Conservation (phyloP, 2,888 invertebrate species). For the Griposia aprilina region DNA sequence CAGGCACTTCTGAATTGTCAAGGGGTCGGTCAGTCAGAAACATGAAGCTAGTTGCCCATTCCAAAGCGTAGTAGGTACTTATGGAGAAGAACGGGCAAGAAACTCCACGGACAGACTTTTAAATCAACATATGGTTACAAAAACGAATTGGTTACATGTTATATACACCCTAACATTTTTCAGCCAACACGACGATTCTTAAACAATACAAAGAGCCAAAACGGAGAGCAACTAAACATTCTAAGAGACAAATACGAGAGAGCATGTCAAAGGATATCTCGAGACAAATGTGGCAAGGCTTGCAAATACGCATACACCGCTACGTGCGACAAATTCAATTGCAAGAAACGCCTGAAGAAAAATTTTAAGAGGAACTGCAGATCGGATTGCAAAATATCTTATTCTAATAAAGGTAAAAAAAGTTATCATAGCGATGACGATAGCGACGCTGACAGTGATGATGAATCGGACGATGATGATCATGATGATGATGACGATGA, state of each 20-base stretch:
- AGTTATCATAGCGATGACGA: conserved; percentile 30
- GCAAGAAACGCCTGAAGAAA: conserved; percentile 59
- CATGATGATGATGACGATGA: conserved; percentile 19
- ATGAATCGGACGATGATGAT: neutral
- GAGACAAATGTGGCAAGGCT: conserved; percentile 70
- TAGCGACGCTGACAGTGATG: neutral
- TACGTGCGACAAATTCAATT: conserved; percentile 68
- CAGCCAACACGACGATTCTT: conserved; percentile 27
- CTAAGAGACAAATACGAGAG: conserved; percentile 74
- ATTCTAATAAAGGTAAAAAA: conserved; percentile 16
- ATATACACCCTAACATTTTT: neutral
- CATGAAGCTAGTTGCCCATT: no score
- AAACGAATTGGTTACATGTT: no score
- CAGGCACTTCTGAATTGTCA: no score
- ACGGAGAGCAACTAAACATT: conserved; percentile 59
- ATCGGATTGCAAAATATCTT: conserved; percentile 68
- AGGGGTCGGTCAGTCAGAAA: no score
- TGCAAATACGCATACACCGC: conserved; percentile 64
- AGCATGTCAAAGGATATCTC: conserved; percentile 71
- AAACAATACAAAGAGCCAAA: neutral
- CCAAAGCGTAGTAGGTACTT: no score
- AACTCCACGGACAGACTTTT: no score
- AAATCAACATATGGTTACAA: no score
- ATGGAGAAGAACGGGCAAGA: no score
- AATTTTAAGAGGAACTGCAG: conserved; percentile 70